These are phyloP conservation scores for Cygnus olor DNA, from an alignment of 2,797 vertebrate species.

Conservation along the genomic window DNA sequence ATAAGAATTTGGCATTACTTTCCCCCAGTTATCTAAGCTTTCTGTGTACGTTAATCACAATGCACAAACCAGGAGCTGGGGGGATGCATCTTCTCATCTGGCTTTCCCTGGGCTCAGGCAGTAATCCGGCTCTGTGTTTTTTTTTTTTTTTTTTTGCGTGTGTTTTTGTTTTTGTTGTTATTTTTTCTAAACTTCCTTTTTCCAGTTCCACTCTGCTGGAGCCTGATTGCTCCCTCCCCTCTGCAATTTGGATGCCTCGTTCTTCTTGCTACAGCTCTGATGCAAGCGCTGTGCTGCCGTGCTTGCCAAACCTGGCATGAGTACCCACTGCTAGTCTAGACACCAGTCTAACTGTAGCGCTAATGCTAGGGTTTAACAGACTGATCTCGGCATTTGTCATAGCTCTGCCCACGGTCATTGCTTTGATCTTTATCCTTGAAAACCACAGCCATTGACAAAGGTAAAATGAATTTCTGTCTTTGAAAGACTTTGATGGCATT, in stretches of 20 bases:
- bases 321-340: conserved; percentile 77
- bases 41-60: conserved; percentile 29
- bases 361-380: conserved; percentile 79
- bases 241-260: conserved; percentile 8
- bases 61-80: not conserved
- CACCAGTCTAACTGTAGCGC: conserved; percentile 75
- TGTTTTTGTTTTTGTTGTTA: not conserved
- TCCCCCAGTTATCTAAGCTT: conserved; percentile 27
- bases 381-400: conserved; percentile 72
- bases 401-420: conserved; percentile 77
- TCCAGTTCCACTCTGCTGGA: not conserved
- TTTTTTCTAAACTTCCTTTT: not conserved
- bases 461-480: conserved; percentile 76
- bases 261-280: conserved; percentile 15
- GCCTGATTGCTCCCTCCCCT: not conserved
- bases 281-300: not conserved
- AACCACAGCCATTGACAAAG: conserved; percentile 81
- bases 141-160: not conserved
- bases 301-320: conserved; percentile 66
- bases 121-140: not conserved
- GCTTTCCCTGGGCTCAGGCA: not conserved
- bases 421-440: conserved; percentile 83
- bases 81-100: not conserved
- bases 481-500: conserved; percentile 77
- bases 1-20: conserved; percentile 54